A percentile compares a stretch with the other conserved stretches of the same genome.
Conservation (phyloP, 2,113 vertebrate genomes). For the Amphiprion ocellaris region DNA sequence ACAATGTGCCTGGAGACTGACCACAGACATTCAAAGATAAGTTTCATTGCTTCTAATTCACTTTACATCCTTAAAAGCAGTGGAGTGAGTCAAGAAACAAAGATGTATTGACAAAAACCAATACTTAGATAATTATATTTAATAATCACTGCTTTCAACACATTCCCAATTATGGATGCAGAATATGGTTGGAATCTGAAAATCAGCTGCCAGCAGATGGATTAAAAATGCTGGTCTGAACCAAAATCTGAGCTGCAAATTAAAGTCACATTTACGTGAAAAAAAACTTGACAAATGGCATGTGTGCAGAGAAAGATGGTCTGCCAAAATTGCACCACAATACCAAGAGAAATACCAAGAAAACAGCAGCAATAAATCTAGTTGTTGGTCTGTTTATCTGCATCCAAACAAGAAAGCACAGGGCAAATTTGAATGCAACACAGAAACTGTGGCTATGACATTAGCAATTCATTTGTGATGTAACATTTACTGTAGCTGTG, state of each 20-base stretch:
- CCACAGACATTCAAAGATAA: not conserved
- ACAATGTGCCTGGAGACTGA: not conserved
- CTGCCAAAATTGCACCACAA: conserved; percentile 12
- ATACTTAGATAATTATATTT: conserved; percentile 10
- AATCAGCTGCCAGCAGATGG: conserved; percentile 32
- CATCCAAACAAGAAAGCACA: conserved; percentile 15
- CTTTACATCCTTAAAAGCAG: not conserved
- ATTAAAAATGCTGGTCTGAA: conserved; percentile 30
- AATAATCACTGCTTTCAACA: conserved; percentile 12
- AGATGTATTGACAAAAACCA: conserved; percentile 7
- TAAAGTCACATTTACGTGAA: conserved; percentile 39
- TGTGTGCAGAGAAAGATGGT: conserved; percentile 6
- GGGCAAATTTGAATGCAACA: conserved; percentile 35
- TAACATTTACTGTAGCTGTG: conserved; percentile 58
- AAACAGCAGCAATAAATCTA: conserved; percentile 34
- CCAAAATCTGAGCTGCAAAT: conserved; percentile 42
- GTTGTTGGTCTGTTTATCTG: conserved; percentile 4
- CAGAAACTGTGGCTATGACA: conserved; percentile 21
- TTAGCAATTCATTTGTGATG: conserved; percentile 55
- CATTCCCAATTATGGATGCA: conserved; percentile 13
- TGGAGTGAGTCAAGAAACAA: not conserved
- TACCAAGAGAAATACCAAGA: conserved; percentile 16
- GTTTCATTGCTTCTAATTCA: conserved; percentile 4
- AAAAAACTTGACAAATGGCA: conserved; percentile 25
- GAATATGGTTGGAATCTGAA: conserved; percentile 21